Evolutionary conservation across 2,113 vertebrate species (phyloP).

Genomic region (Trinectes maculatus): DNA sequence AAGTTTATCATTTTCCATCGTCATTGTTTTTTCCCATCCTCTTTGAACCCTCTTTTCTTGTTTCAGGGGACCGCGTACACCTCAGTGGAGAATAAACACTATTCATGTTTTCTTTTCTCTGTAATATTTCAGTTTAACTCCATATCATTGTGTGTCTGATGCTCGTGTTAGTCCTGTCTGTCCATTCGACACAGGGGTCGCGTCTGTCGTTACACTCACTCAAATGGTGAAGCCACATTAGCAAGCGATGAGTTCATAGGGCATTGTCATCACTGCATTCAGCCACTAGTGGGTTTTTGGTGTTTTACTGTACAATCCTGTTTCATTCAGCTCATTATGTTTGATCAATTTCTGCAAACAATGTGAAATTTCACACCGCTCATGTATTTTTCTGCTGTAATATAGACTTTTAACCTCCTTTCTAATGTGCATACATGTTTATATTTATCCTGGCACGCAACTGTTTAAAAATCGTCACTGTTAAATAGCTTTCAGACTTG

Average conservation of each 20-base stretch:
- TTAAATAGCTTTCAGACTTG: slow-evolving; percentile 37
- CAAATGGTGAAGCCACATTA: slow-evolving; percentile 69
- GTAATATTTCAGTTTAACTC: slow-evolving; percentile 26
- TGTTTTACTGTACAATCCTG: slow-evolving; percentile 32
- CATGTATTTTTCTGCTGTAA: slow-evolving; percentile 70
- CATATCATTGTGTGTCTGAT: slow-evolving; percentile 62
- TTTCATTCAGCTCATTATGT: slow-evolving; percentile 30
- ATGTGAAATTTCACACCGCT: slow-evolving; percentile 58
- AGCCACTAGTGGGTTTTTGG: slow-evolving; percentile 7
- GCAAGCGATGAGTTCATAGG: slow-evolving; percentile 39
- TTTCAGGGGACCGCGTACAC: slow-evolving; percentile 79
- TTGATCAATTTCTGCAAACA: slow-evolving; percentile 59
- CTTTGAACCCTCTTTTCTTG: slow-evolving; percentile 59
- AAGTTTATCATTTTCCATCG: slow-evolving; percentile 53
- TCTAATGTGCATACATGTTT: slow-evolving; percentile 66
- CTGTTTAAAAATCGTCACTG: slow-evolving; percentile 36
- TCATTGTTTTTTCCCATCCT: slow-evolving; percentile 59
- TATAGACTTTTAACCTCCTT: slow-evolving; percentile 55
- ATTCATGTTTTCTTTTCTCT: slow-evolving; percentile 65
- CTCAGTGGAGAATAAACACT: slow-evolving; percentile 75
- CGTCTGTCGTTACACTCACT: slow-evolving; percentile 36
- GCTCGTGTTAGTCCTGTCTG: slow-evolving; percentile 51
- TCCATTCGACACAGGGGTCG: slow-evolving; percentile 28
- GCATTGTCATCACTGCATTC: not conserved
- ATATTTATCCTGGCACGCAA: slow-evolving; percentile 59